Evolutionary conservation across 2,113 vertebrate species (phyloP).

Genomic region (western clawed frog (Xenopus tropicalis)): UCB_Xtro_10.0 CM004445.2:110238001-110238500

Average conservation of each 20-base stretch:
- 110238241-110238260: too few species aligned
- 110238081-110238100: slow-evolving; percentile 2
- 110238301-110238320: slow-evolving; percentile 80
- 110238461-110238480: too few species aligned
- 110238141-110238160: too few species aligned
- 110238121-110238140: too few species aligned
- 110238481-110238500: too few species aligned
- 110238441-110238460: too few species aligned
- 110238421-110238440: not conserved
- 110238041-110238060: not conserved
- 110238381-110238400: slow-evolving; percentile 88
- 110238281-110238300: not conserved
- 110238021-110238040: not conserved
- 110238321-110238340: slow-evolving; percentile 93
- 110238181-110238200: too few species aligned
- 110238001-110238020: slow-evolving; percentile 38
- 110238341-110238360: slow-evolving; percentile 87
- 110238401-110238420: slow-evolving; percentile 81
- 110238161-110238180: too few species aligned
- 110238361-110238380: slow-evolving; percentile 93
- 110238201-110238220: too few species aligned
- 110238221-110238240: too few species aligned
- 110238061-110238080: slow-evolving; percentile 44
- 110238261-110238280: not conserved
- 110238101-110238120: not conserved